These are phyloP conservation scores for Mormyrus hasselquistii DNA, from an alignment of 2,797 vertebrate genomes.

Conservation along the genomic window DNA sequence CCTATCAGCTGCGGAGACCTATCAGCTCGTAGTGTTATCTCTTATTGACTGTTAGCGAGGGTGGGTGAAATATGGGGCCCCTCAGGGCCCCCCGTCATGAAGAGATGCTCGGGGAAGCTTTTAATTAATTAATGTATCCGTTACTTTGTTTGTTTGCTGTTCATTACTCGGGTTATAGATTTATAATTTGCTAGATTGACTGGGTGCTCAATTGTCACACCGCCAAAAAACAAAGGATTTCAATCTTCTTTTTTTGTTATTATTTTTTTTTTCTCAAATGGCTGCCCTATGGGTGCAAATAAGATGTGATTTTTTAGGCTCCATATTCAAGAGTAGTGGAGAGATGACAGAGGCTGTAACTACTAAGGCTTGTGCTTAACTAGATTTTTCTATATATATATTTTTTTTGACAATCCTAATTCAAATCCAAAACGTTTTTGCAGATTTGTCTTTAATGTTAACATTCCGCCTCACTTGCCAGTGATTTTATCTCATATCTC, in stretches of 20 bases:
- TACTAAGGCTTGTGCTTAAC: background rate
- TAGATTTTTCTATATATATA: background rate
- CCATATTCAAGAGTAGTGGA: background rate
- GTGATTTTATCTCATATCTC: background rate
- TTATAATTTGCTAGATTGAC: conserved; percentile 27
- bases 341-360: background rate
- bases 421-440: background rate
- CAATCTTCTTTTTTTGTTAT: background rate
- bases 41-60: conserved; percentile 50
- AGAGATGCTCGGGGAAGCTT: background rate
- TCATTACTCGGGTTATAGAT: conserved; percentile 16
- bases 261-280: background rate
- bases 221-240: background rate
- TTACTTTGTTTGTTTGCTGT: conserved; percentile 22
- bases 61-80: conserved; percentile 53
- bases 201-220: background rate
- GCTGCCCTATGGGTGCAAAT: background rate
- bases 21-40: conserved; percentile 37
- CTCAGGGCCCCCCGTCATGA: conserved; percentile 37
- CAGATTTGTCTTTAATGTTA: background rate
- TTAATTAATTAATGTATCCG: conserved; percentile 23
- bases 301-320: background rate
- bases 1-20: conserved; percentile 34
- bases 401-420: background rate
- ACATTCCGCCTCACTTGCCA: background rate